A percentile compares a stretch with the other conserved stretches of the same genome.
phyloP scores from a whole-genome alignment of 2,113 vertebrate genomes.

The Spilogale gracilis region DNA sequence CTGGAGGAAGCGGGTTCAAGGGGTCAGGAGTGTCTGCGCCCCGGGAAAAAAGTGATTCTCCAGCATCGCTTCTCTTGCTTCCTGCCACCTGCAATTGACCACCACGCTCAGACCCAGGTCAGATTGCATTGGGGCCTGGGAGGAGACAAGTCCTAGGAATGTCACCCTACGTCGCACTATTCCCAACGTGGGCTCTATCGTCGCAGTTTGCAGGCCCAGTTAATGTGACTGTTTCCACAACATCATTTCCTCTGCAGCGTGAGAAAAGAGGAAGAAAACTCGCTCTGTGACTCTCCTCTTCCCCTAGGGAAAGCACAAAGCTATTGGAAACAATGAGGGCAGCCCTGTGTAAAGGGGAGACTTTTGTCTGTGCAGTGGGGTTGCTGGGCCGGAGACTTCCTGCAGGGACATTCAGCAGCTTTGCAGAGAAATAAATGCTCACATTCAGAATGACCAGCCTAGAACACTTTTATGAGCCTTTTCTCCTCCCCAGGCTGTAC shows the following conservation, averaged over 20 bases:
- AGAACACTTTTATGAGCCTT: constrained; percentile 82
- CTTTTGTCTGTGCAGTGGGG: constrained; percentile 81
- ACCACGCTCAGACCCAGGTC: background rate
- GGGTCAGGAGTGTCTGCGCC: background rate
- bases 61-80: constrained; percentile 34
- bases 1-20: background rate
- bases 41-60: background rate
- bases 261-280: constrained; percentile 84
- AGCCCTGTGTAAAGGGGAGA: constrained; percentile 74
- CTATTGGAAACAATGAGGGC: constrained; percentile 81
- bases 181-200: constrained; percentile 7
- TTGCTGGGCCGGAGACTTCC: constrained; percentile 75
- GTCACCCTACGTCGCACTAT: background rate
- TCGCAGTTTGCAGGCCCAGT: constrained; percentile 65
- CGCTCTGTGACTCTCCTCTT: constrained; percentile 64
- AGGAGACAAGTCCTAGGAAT: background rate
- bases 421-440: constrained; percentile 82
- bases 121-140: background rate
- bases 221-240: constrained; percentile 73
- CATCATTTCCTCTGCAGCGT: constrained; percentile 82
- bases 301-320: constrained; percentile 82
- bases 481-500: constrained; percentile 79
- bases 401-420: constrained; percentile 79
- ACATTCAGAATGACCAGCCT: constrained; percentile 80
- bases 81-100: background rate